Evolutionary conservation across 2,797 vertebrate species (phyloP).

Genomic region (Myotis planiceps): DNA sequence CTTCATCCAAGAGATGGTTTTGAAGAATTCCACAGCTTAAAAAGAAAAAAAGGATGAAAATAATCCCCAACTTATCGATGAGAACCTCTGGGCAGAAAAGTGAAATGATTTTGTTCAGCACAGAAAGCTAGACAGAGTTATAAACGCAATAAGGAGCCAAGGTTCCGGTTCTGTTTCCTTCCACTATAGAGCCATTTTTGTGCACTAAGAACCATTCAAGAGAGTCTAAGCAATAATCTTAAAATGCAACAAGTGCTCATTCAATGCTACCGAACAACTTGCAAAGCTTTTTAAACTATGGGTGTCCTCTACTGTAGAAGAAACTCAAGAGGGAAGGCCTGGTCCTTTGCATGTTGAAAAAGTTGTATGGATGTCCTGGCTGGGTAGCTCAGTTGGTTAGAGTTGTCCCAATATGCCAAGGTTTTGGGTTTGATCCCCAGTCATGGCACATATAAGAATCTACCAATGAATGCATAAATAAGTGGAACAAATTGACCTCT

Average conservation of each 20-base stretch:
- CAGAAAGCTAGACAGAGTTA: neutral
- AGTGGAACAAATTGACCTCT: neutral
- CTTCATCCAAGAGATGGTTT: neutral
- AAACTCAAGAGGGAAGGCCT: neutral
- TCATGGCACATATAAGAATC: neutral
- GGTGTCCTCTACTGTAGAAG: neutral
- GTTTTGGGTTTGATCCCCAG: neutral
- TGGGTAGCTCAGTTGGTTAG: neutral
- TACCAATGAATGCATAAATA: neutral
- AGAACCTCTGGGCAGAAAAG: neutral
- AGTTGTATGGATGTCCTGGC: neutral
- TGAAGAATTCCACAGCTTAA: slow-evolving; percentile 36
- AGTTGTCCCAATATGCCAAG: neutral
- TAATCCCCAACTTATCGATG: neutral
- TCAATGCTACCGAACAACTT: neutral
- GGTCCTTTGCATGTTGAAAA: neutral
- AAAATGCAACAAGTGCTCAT: neutral
- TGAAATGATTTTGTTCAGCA: neutral
- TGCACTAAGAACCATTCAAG: neutral
- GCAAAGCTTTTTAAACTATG: neutral
- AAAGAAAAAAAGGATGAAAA: neutral
- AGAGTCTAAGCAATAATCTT: neutral
- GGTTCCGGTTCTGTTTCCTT: neutral
- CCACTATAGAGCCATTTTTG: neutral
- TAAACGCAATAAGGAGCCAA: neutral